Base-by-base conservation (phyloP, 2,888 invertebrate species). In the Plebejus melissa region DNA sequence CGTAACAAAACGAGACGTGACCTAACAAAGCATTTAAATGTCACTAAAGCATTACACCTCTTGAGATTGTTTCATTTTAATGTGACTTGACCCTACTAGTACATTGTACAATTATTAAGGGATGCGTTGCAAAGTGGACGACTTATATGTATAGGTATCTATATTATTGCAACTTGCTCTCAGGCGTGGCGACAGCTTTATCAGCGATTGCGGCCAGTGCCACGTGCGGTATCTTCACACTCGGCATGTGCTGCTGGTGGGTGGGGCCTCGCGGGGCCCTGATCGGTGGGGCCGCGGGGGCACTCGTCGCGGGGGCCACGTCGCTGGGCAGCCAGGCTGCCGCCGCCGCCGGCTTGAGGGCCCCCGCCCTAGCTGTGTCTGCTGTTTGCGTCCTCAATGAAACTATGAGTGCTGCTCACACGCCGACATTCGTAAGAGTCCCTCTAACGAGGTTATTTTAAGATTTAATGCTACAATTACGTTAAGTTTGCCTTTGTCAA, bases 121-220 rank as follows among this genome's bases (percentile, higher is more conserved):
- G 50, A 50, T 50, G 50, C 50, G 50, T 13, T 50, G 50, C 11
- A 11, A 50, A 50, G 50, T 50, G 50, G 9, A 41, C 7, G 41
- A 41, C 41, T 1, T 41, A 41, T 1, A 32, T 32, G 32, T 32
- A 32, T 32, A 22, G 22, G 22, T 22, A 22, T 22, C 22, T 7
- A 50, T 50, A 13, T 4, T 1, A 50, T 58, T 6, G 60, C 28
- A 57, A 60, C 2, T 60, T 22, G 4, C 60, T 32, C 28, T 77
- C 78, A 93, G 93, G 93, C 90, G 95, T 96, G 78, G 96, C 96
- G 0, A 95, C 96, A 65, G 96, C 97, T 22, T 88, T 97, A 74
- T 96, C 97, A n/a, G 97, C 97, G 0, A 97, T 98, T 79, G 96
- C 97, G 1, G 96, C 97, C 0, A 97, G 97, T 65, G 96, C 97